Evolutionary conservation across 2,888 invertebrate species (phyloP), one percentile per base, ranked within the genome.

Genomic region (Nephrotoma flavescens): DNA sequence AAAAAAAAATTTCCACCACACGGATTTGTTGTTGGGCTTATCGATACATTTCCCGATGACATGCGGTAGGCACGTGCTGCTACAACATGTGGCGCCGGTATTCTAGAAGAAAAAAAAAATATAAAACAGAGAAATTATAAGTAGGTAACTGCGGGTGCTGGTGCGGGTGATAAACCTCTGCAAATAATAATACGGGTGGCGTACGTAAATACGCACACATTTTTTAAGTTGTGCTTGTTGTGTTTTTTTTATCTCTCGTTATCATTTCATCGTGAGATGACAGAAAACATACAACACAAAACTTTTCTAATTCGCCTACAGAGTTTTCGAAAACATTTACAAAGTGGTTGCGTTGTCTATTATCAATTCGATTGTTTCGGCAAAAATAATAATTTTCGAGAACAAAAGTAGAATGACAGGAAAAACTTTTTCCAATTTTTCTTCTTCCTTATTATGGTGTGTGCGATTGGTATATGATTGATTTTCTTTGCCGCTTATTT

Each of bases 71-170:
- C 93, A 88, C 93, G 91, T 47, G 93, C 93, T 45, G 93, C 92
- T 52, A 93, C 93, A 87, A 93, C 92, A 89, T 93, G 93, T 12
- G 93, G 93, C 7, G 93, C 93, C 52, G 93, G 93, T 88, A 93
- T 93, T 89, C 93, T 93, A 88, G 83, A 87, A 88, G 83, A 87
- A 87, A 87, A 87, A 31, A 31, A 31, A 31, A 31, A 31, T 31
- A 31, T 31, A 31, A 52, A 57, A 19, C 5, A 52, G 4, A n/a
- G 6, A n/a, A 12, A 57, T 57, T 6, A 31, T 9, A 71, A 31
- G 11, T 71, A 31, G 31, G 31, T 31, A 31, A 31, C 31, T 31
- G 19, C 19, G 31, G 31, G 31, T 31, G 19, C 19, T 1, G 31
- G 31, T 31, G 31, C 31, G 31, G 31, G 71, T 71, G 6, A 71